phyloP scores from a whole-genome alignment of 53 echinoderm and acorn worm species.

The Stichopus horrens region DNA sequence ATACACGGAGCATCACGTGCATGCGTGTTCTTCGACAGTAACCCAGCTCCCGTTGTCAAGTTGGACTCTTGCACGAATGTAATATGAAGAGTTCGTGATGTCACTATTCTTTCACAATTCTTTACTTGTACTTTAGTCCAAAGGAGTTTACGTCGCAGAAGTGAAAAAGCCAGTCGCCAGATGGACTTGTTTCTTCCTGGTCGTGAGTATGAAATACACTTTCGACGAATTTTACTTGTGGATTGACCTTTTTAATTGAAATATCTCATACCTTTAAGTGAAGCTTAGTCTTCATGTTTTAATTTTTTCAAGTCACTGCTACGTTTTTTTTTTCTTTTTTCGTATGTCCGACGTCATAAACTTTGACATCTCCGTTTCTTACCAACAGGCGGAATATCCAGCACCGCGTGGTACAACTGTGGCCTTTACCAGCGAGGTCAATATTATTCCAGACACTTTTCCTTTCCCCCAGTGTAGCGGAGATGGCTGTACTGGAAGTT shows the following conservation, averaged over 20 bases:
- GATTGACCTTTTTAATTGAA: too few relatives aligned
- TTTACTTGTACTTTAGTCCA: conserved; percentile 21
- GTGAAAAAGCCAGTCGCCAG: conserved; percentile 53
- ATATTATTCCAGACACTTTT: conserved; percentile 68
- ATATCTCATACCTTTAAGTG: neutral
- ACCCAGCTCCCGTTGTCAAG: too few relatives aligned
- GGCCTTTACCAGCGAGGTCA: conserved; percentile 67
- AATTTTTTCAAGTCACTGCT: neutral
- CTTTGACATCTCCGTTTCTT: neutral
- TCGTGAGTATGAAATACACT: conserved; percentile 22
- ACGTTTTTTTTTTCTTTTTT: neutral
- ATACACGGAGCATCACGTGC: too few relatives aligned
- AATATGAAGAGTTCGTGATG: too few relatives aligned
- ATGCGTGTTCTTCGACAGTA: too few relatives aligned
- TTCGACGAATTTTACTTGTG: too few relatives aligned
- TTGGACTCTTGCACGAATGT: too few relatives aligned
- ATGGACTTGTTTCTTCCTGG: conserved; percentile 63
- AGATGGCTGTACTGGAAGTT: conserved; percentile 60
- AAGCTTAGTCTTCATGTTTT: neutral
- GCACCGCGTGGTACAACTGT: conserved; percentile 60
- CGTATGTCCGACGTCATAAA: too few relatives aligned
- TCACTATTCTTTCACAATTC: neutral
- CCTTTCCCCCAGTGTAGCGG: conserved; percentile 71
- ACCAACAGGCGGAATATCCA: conserved; percentile 63
- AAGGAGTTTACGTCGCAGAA: conserved; percentile 56